Percentiles rank a stretch among this genome's conserved stretches.
These are phyloP conservation scores for Centropyge bicolor DNA, from an alignment of 2,797 vertebrate species.

Conservation along the genomic window DNA sequence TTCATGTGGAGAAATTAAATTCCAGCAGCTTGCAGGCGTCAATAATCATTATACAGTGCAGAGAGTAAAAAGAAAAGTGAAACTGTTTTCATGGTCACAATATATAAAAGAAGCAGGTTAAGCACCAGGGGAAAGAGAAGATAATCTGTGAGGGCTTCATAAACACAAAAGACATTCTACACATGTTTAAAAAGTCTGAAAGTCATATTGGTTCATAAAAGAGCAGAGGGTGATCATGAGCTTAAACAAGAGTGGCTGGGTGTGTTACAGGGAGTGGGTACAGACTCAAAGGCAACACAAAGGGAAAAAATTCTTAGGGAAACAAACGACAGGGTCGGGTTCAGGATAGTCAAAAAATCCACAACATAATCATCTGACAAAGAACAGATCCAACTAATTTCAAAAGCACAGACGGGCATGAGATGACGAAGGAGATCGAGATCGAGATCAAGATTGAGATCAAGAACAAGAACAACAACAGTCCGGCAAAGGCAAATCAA, in stretches of 20 bases:
- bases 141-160: conserved; percentile 66
- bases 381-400: no score
- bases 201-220: conserved; percentile 57
- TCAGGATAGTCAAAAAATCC: no score
- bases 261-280: no score
- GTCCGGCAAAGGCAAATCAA: no score
- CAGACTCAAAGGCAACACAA: no score
- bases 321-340: no score
- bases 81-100: conserved; percentile 77
- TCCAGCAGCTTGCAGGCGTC: conserved; percentile 82
- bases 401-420: no score
- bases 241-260: conserved; percentile 23
- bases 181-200: conserved; percentile 62
- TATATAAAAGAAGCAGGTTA: conserved; percentile 77
- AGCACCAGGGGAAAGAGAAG: conserved; percentile 64
- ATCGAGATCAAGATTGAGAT: no score
- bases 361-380: no score
- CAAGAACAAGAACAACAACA: no score
- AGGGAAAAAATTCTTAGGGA: no score
- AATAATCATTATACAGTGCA: conserved; percentile 76
- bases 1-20: conserved; percentile 89
- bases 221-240: conserved; percentile 48
- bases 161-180: conserved; percentile 73
- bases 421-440: no score
- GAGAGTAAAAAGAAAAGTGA: conserved; percentile 57